Evolutionary conservation across 1,140 invertebrate genomes (phyloP), one percentile per base, ranked within the genome.

Genomic region (Mycetomoellerius zeteki): DNA sequence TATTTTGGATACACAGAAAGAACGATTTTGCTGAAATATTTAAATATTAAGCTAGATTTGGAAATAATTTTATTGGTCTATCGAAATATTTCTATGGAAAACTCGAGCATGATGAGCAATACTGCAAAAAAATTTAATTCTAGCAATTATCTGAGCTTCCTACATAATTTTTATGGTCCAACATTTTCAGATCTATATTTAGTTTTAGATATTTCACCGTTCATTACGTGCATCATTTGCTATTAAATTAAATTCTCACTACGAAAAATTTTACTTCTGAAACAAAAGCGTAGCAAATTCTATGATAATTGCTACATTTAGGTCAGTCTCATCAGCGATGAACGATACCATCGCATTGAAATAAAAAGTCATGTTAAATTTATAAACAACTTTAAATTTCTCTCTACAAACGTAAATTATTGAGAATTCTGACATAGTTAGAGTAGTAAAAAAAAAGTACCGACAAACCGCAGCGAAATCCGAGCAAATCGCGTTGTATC

Each of bases 401-500:
- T 43, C 37, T 43, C 2, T 43, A 43, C 37, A 43, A 43, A 43
- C 10, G 8, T 62, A 43, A 24, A 67, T 67, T 54, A 80, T 54
- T 3, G 21, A 52, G 10, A 65, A 80, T 52, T 80, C 47, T 8
- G 62, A 27, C 43, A 24, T 33, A 6, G 24, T 16, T 43, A 6
- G 19, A 21, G 1, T n/a, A 52, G 19, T 52, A 14, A 33, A 56
- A 80, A 62, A n/a, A 33, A 33, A 64, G 33, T 58, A 43, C 10
- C 37, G 24, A 19, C n/a, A n/a, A 16, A 80, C n/a, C 24, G 52
- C 52, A 6, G 24, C 24, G 67, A 82, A 72, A 80, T 75, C 27
- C 69, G 47, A 47, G 52, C 71, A 52, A 62, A 86, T 86, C 52
- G 37, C 65, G 69, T 71, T 81, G 30, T 64, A 62, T 71, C 54